Percentiles rank a stretch among this genome's conserved stretches.
These are phyloP conservation scores for Eledona agricola DNA, from an alignment of 2,888 invertebrate genomes.

Conservation along the genomic window DNA sequence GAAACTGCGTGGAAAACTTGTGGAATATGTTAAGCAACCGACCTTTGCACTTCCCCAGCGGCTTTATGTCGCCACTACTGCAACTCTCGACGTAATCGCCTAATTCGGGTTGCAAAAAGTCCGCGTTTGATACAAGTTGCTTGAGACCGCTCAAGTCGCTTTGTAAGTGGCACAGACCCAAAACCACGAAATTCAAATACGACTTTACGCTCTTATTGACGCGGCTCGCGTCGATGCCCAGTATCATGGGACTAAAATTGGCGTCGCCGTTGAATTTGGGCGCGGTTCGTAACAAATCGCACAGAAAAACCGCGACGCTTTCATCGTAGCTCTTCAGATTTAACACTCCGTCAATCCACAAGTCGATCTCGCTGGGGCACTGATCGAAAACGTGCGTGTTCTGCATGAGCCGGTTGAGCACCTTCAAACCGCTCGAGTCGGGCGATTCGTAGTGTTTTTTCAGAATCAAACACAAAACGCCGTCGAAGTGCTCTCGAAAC, in stretches of 20 bases:
- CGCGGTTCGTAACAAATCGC: slow-evolving; percentile 43
- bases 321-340: slow-evolving; percentile 48
- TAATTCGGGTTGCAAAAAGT: slow-evolving; percentile 55
- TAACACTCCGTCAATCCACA: slow-evolving; percentile 65
- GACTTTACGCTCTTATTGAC: slow-evolving; percentile 47
- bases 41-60: slow-evolving; percentile 46
- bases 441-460: slow-evolving; percentile 63
- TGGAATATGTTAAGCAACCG: slow-evolving; percentile 42
- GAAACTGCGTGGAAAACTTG: slow-evolving; percentile 45
- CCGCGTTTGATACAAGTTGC: slow-evolving; percentile 64
- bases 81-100: slow-evolving; percentile 66
- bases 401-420: slow-evolving; percentile 67
- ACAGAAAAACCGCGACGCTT: slow-evolving; percentile 50
- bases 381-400: slow-evolving; percentile 73
- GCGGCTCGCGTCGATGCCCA: slow-evolving; percentile 59
- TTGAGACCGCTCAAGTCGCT: slow-evolving; percentile 65
- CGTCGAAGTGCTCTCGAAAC: slow-evolving; percentile 54
- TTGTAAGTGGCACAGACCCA: slow-evolving; percentile 71
- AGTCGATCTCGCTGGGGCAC: slow-evolving; percentile 71
- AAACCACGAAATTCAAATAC: slow-evolving; percentile 62
- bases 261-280: too few relatives aligned
- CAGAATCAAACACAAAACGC: slow-evolving; percentile 49
- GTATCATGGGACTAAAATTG: slow-evolving; percentile 56
- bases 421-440: slow-evolving; percentile 46
- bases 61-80: slow-evolving; percentile 49